Conservation (phyloP, 1,140 invertebrate genomes). For the Orchestia grillus region DNA sequence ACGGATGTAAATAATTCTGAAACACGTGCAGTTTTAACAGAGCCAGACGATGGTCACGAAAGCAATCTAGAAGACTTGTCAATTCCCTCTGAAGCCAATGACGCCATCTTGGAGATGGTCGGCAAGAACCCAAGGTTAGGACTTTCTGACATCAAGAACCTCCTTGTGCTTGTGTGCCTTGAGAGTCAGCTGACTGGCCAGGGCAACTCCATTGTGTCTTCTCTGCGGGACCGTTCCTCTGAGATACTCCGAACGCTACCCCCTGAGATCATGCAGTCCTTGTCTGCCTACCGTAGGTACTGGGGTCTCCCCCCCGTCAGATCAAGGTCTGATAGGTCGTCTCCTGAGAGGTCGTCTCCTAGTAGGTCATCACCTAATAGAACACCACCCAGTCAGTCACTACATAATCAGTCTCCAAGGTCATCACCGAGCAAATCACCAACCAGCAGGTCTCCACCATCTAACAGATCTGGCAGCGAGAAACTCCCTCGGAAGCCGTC, state of each 20-base stretch:
- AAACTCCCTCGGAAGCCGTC: not conserved
- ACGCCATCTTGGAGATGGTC: not conserved
- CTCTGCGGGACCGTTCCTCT: not conserved
- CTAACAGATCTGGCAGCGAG: not conserved
- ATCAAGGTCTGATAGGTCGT: not conserved
- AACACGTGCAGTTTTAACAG: not conserved
- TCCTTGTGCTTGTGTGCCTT: not conserved
- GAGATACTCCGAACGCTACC: not conserved
- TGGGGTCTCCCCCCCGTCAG: not conserved
- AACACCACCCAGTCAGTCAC: not conserved
- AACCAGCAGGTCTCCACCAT: not conserved
- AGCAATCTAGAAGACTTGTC: not conserved
- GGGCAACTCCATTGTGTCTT: not conserved
- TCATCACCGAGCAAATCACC: not conserved
- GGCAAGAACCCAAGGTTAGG: not conserved
- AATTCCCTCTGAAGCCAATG: not conserved
- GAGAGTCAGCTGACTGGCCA: not conserved
- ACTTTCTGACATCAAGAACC: not conserved
- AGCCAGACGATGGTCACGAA: not conserved
- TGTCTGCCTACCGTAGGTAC: not conserved
- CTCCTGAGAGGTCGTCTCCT: not conserved
- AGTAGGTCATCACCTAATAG: not conserved
- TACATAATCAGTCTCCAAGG: not conserved
- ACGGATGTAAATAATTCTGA: not conserved
- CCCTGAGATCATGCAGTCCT: not conserved